Evolutionary conservation across 2,888 invertebrate genomes (phyloP).

Genomic region (Leucophenga montana): DNA sequence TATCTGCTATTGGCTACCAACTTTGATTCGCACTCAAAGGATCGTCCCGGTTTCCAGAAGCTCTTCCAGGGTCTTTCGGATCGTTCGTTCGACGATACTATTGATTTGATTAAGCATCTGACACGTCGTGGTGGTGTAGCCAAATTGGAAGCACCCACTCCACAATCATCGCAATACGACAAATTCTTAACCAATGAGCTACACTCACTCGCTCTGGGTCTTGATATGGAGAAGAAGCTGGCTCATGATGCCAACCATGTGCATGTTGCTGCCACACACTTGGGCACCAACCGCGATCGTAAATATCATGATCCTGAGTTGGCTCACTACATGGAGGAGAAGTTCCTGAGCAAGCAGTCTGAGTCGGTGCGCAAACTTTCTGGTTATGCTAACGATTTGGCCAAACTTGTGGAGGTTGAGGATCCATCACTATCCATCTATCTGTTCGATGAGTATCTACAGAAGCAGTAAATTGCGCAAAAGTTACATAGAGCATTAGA

Average conservation of each 20-base stretch:
- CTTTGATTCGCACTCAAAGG: conserved; percentile 84
- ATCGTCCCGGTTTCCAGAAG: conserved; percentile 84
- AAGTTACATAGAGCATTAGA: conserved; percentile 26
- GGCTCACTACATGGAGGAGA: conserved; percentile 84
- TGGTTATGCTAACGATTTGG: conserved; percentile 83
- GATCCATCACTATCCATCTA: conserved; percentile 81
- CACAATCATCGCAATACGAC: conserved; percentile 45
- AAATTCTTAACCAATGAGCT: conserved; percentile 76
- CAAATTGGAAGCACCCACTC: conserved; percentile 73
- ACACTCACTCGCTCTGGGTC: conserved; percentile 81
- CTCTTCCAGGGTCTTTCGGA: conserved; percentile 84
- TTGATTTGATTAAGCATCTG: conserved; percentile 85
- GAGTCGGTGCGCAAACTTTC: conserved; percentile 80
- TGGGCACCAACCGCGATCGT: conserved; percentile 75
- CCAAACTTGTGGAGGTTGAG: conserved; percentile 76
- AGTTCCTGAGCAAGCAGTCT: conserved; percentile 82
- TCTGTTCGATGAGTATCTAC: conserved; percentile 81
- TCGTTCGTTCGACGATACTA: conserved; percentile 81
- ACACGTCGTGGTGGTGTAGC: conserved; percentile 81
- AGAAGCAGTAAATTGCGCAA: conserved; percentile 67
- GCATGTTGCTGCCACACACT: conserved; percentile 78
- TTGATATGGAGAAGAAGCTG: conserved; percentile 84
- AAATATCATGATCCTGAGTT: conserved; percentile 78
- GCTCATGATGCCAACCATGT: conserved; percentile 80
- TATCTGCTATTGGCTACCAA: conserved; percentile 83